Evolutionary conservation across 2,797 vertebrate species (phyloP).

Genomic region (Hippoglossus hippoglossus): DNA sequence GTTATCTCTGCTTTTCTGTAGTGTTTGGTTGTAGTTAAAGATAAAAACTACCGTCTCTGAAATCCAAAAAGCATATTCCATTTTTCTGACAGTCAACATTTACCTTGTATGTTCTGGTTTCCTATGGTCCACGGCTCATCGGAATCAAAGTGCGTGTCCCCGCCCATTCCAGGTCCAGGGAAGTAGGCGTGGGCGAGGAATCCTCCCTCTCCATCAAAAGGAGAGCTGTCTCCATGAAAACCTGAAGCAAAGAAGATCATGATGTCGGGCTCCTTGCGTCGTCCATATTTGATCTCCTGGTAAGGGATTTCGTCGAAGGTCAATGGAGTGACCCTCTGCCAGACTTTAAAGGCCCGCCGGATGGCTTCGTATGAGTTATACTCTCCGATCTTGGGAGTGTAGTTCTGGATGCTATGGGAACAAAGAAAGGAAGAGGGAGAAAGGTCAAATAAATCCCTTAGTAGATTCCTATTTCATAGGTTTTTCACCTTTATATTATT

Average conservation of each 20-base stretch:
- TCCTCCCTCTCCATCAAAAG: slow-evolving; percentile 93
- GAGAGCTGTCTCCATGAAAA: slow-evolving; percentile 97
- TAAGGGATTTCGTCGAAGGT: slow-evolving; percentile 93
- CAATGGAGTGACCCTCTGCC: slow-evolving; percentile 91
- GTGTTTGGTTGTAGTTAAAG: too few relatives aligned
- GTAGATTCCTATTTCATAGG: not conserved
- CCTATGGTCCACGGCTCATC: slow-evolving; percentile 97
- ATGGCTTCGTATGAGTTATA: slow-evolving; percentile 90
- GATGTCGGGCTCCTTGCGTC: slow-evolving; percentile 93
- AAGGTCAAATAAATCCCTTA: not conserved
- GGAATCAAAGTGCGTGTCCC: slow-evolving; percentile 94
- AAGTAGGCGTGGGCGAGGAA: slow-evolving; percentile 97
- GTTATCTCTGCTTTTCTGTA: not conserved
- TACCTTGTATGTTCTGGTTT: slow-evolving; percentile 91
- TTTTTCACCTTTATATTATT: not conserved
- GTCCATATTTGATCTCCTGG: slow-evolving; percentile 90
- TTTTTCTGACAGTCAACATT: not conserved
- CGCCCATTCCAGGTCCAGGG: slow-evolving; percentile 94
- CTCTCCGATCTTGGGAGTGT: slow-evolving; percentile 93
- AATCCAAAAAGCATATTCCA: too few relatives aligned
- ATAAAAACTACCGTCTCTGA: too few relatives aligned
- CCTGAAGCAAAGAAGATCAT: slow-evolving; percentile 97
- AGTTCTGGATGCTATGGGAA: slow-evolving; percentile 92
- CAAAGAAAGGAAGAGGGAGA: not conserved
- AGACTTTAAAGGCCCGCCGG: slow-evolving; percentile 90